A percentile compares a stretch with the other conserved stretches of the same genome.
These are phyloP conservation scores for Spisula subtruncata DNA, from an alignment of 2,888 invertebrate species.

Conservation along the genomic window DNA sequence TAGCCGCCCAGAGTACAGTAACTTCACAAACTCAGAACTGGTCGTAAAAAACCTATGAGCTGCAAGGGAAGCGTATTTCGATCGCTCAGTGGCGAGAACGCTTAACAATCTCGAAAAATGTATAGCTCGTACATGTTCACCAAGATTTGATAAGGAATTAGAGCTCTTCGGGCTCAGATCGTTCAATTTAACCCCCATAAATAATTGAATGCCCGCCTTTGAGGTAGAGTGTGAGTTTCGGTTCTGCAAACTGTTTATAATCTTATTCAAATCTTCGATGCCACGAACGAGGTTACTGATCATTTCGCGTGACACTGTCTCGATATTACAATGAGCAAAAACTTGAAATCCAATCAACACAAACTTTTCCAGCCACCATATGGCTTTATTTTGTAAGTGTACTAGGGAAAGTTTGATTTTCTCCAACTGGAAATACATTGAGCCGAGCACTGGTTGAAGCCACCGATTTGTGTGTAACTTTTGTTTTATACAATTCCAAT, in stretches of 20 bases:
- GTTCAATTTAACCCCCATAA: not conserved
- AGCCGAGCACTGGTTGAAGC: conserved; percentile 82
- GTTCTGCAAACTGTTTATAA: conserved; percentile 79
- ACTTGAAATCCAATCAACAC: conserved; percentile 86
- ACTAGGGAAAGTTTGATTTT: conserved; percentile 78
- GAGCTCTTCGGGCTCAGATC: conserved; percentile 29
- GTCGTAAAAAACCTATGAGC: conserved; percentile 86
- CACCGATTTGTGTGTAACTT: conserved; percentile 83
- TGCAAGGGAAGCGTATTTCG: conserved; percentile 85
- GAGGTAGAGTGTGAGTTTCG: conserved; percentile 58
- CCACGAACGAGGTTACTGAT: conserved; percentile 87
- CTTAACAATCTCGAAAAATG: conserved; percentile 84
- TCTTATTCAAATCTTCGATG: conserved; percentile 86
- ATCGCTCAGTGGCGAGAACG: conserved; percentile 84
- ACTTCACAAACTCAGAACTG: conserved; percentile 82
- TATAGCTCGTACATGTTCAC: conserved; percentile 80
- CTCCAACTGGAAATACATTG: conserved; percentile 82
- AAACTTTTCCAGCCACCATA: conserved; percentile 85
- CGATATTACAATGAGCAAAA: conserved; percentile 86
- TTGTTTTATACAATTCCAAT: conserved; percentile 87
- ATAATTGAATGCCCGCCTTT: conserved; percentile 36
- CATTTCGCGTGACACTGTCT: conserved; percentile 83
- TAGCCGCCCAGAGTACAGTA: conserved; percentile 76
- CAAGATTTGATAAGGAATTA: conserved; percentile 69
- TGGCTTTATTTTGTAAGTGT: conserved; percentile 81